Evolutionary conservation across 2,797 vertebrate genomes (phyloP).

Genomic region (Lagorchestes hirsutus): DNA sequence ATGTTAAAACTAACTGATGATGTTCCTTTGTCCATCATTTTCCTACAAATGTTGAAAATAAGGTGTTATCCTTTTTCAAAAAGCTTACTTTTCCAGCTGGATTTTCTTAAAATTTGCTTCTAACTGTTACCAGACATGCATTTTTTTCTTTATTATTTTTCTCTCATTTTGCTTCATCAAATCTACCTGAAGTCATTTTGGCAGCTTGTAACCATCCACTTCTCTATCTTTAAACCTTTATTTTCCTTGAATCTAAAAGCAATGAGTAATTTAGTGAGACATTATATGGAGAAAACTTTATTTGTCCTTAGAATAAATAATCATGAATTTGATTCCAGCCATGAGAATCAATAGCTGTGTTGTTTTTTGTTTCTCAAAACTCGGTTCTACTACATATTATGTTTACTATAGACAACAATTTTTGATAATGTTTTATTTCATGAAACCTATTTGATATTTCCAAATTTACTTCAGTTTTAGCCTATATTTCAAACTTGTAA

Average conservation of each 20-base stretch:
- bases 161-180: slow-evolving; percentile 35
- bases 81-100: slow-evolving; percentile 57
- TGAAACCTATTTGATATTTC: too few species aligned
- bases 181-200: slow-evolving; percentile 35
- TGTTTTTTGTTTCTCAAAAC: too few species aligned
- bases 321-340: too few species aligned
- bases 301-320: too few species aligned
- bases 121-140: neutral
- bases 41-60: slow-evolving; percentile 54
- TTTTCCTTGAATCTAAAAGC: slow-evolving; percentile 30
- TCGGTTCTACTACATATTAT: too few species aligned
- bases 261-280: slow-evolving; percentile 30
- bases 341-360: too few species aligned
- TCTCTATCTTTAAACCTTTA: neutral
- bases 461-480: too few species aligned
- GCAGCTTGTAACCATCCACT: slow-evolving; percentile 8
- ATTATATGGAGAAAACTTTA: neutral
- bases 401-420: too few species aligned
- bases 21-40: slow-evolving; percentile 4
- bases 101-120: slow-evolving; percentile 32
- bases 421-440: too few species aligned
- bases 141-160: neutral
- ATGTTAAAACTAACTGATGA: slow-evolving; percentile 37
- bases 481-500: too few species aligned
- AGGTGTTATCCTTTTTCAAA: slow-evolving; percentile 23